A percentile compares a stretch with the other conserved stretches of the same genome.
These are phyloP conservation scores for Macaca nemestrina DNA, from an alignment of 2,113 vertebrate species.

Conservation along the genomic window DNA sequence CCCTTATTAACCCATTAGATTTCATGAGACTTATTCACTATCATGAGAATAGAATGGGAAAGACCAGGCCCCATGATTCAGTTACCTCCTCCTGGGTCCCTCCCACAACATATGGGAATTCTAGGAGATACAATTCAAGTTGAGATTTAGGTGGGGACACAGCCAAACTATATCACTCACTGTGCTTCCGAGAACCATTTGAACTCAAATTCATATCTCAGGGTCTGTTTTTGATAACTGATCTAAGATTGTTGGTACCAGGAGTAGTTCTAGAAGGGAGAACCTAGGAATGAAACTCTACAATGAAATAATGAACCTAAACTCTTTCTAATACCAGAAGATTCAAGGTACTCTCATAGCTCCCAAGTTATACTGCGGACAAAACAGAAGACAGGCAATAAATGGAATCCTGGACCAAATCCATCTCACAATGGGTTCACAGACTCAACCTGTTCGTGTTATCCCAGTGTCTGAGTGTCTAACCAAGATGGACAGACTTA, in stretches of 20 bases:
- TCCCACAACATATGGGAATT: no score
- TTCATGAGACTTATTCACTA: no score
- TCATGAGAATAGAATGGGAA: no score
- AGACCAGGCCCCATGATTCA: no score
- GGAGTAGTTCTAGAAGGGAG: background rate
- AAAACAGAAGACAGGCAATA: background rate
- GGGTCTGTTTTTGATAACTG: background rate
- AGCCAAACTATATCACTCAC: background rate
- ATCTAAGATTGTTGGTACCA: background rate
- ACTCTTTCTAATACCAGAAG: background rate
- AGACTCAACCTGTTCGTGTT: background rate
- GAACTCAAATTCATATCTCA: background rate
- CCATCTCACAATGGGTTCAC: background rate
- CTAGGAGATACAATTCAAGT: no score
- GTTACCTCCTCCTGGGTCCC: no score
- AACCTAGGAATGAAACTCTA: background rate
- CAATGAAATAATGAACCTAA: background rate
- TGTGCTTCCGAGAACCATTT: background rate
- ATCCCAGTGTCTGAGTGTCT: background rate
- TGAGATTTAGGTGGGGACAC: no score
- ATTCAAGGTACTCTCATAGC: background rate
- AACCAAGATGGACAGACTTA: background rate
- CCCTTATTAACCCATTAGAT: no score
- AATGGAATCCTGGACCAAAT: background rate
- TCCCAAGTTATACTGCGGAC: background rate